Percentiles rank a stretch among this genome's conserved stretches.
Conservation (phyloP, 2,888 invertebrate genomes). For the Nysson spinosus region DNA sequence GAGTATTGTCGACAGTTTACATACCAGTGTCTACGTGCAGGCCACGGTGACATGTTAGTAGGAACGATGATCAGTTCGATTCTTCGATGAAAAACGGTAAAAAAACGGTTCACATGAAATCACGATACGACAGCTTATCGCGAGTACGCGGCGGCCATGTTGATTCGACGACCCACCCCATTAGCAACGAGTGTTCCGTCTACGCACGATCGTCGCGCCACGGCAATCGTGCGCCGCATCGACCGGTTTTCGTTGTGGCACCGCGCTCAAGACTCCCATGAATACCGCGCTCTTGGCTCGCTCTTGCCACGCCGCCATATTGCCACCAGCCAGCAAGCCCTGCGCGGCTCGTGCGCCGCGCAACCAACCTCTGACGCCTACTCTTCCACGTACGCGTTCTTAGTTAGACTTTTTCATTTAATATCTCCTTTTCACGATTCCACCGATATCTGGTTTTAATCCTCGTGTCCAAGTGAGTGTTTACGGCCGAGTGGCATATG, state of each 20-base stretch:
- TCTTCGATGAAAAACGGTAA: conserved; percentile 27
- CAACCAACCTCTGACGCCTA: conserved; percentile 34
- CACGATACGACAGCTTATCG: conserved; percentile 41
- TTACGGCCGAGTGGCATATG: conserved; percentile 21
- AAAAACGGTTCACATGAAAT: conserved; percentile 26
- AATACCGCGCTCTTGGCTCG: no score
- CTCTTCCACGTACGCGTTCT: conserved; percentile 52
- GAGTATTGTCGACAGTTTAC: conserved; percentile 31
- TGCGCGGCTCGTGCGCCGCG: conserved; percentile 58
- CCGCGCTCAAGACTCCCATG: conserved; percentile 21
- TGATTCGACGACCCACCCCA: conserved; percentile 54
- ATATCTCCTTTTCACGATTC: conserved; percentile 16
- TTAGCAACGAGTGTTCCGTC: conserved; percentile 14
- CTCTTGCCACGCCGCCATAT: conserved; percentile 62
- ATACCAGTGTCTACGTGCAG: conserved; percentile 43
- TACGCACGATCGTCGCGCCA: conserved; percentile 42
- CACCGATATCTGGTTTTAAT: background rate
- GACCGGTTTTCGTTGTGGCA: conserved; percentile 64
- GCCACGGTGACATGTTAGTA: conserved; percentile 39
- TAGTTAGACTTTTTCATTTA: conserved; percentile 7
- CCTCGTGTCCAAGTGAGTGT: conserved; percentile 26
- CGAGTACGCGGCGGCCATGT: conserved; percentile 59
- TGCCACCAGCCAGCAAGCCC: conserved; percentile 47
- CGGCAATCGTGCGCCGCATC: conserved; percentile 48
- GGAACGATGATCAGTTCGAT: conserved; percentile 13